Evolutionary conservation across 2,888 invertebrate genomes (phyloP).

Genomic region (Platerodrilus igneus): DNA sequence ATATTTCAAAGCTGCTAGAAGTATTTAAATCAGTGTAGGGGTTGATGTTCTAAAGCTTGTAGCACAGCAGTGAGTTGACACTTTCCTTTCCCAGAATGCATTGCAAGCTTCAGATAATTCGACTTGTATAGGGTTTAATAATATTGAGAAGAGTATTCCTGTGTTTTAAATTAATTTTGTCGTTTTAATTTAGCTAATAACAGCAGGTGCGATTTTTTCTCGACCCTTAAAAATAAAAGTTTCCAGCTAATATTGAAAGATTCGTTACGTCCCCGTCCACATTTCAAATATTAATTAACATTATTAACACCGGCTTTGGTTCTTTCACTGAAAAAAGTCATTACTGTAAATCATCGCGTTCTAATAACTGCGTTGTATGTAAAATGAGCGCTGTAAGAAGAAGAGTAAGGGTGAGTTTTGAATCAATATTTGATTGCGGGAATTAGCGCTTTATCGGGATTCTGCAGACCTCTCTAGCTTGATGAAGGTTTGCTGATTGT

Average conservation of each 20-base stretch:
- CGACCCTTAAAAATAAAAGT: constrained; percentile 22
- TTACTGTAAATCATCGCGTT: constrained; percentile 59
- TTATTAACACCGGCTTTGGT: constrained; percentile 55
- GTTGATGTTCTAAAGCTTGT: too few relatives aligned
- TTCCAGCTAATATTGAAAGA: constrained; percentile 24
- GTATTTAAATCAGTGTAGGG: too few relatives aligned
- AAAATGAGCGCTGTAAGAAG: constrained; percentile 48
- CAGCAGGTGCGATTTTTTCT: constrained; percentile 25
- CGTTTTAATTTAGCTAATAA: constrained; percentile 25
- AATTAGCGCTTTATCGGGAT: constrained; percentile 51
- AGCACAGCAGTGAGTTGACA: constrained; percentile 30
- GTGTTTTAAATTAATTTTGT: constrained; percentile 17
- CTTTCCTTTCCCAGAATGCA: constrained; percentile 30
- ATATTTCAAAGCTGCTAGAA: too few relatives aligned
- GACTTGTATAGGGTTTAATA: constrained; percentile 15
- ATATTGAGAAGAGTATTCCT: constrained; percentile 11
- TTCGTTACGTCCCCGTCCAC: constrained; percentile 45
- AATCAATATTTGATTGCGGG: constrained; percentile 53
- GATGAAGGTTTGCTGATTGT: constrained; percentile 51
- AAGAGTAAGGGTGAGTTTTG: constrained; percentile 49
- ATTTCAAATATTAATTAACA: constrained; percentile 59
- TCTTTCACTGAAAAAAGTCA: constrained; percentile 51
- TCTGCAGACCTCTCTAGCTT: constrained; percentile 48
- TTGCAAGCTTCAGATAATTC: constrained; percentile 26
- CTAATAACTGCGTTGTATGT: constrained; percentile 53